Conservation (phyloP, 2,797 vertebrate species). For the Uromys caudimaculatus region DNA sequence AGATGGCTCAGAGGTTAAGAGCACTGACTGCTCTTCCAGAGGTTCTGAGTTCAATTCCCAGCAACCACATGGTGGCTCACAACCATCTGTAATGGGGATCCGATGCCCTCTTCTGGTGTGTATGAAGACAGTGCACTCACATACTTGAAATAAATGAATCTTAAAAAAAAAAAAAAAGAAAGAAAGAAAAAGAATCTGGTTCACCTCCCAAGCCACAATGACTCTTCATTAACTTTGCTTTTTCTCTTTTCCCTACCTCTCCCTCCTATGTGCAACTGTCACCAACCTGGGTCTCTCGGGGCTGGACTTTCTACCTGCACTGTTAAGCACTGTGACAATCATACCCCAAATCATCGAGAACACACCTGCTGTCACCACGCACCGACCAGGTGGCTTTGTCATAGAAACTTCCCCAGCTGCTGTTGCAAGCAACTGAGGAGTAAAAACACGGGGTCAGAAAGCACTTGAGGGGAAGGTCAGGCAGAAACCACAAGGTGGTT, state of each 20-base stretch:
- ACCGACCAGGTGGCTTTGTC: constrained; percentile 54
- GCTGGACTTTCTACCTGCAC: constrained; percentile 38
- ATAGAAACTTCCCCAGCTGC: constrained; percentile 62
- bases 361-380: constrained; percentile 58
- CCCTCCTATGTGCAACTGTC: background rate
- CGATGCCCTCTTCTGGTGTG: too few species aligned
- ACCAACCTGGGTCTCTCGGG: background rate
- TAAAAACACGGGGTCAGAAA: constrained; percentile 54
- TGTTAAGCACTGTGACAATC: constrained; percentile 13
- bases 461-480: background rate
- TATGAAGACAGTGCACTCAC: too few species aligned
- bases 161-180: too few species aligned
- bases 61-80: too few species aligned
- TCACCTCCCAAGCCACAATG: background rate
- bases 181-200: background rate
- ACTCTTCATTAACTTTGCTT: background rate
- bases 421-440: constrained; percentile 44
- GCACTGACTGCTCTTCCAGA: too few species aligned
- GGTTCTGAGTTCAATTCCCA: too few species aligned
- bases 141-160: too few species aligned
- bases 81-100: too few species aligned
- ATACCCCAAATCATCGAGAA: constrained; percentile 34
- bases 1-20: too few species aligned
- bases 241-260: background rate
- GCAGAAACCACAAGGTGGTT: constrained; percentile 42